These are phyloP conservation scores for Thereuonema tuberculata DNA, from an alignment of 1,140 invertebrate species.

Conservation along the genomic window DNA sequence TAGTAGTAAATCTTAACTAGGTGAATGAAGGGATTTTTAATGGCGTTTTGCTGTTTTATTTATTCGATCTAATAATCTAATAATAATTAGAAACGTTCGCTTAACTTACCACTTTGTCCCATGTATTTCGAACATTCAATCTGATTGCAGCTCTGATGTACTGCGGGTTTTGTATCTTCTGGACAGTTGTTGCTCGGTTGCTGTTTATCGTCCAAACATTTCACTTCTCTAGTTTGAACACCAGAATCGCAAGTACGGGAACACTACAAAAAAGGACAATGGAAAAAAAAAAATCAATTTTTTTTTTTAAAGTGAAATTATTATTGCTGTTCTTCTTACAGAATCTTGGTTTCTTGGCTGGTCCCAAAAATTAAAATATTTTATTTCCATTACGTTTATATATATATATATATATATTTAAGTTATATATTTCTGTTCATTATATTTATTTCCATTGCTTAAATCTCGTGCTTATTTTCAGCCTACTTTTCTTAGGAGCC, in stretches of 20 bases:
- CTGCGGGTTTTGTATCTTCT: constrained; percentile 39
- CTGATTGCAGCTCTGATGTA: constrained; percentile 44
- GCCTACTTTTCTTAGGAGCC: no score
- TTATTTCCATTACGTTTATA: no score
- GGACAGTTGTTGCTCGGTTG: constrained; percentile 36
- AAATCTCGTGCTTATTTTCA: no score
- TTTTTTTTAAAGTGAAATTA: not conserved
- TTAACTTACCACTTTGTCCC: constrained; percentile 13
- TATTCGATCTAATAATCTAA: constrained; percentile 14
- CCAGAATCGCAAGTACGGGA: constrained; percentile 44
- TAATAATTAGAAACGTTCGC: constrained; percentile 9
- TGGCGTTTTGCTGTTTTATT: constrained; percentile 8
- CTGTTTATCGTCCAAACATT: constrained; percentile 41
- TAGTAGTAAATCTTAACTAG: no score
- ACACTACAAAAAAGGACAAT: constrained; percentile 23
- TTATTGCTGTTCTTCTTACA: no score
- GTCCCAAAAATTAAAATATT: no score
- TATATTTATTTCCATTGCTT: no score
- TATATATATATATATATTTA: no score
- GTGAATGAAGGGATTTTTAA: no score
- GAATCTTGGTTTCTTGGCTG: no score
- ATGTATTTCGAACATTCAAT: constrained; percentile 36
- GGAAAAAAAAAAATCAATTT: constrained; percentile 3
- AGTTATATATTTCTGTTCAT: no score
- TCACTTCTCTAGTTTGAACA: constrained; percentile 42